Percentiles rank a stretch among this genome's conserved stretches.
phyloP scores from a whole-genome alignment of 2,797 vertebrate genomes.

The Alosa sapidissima region DNA sequence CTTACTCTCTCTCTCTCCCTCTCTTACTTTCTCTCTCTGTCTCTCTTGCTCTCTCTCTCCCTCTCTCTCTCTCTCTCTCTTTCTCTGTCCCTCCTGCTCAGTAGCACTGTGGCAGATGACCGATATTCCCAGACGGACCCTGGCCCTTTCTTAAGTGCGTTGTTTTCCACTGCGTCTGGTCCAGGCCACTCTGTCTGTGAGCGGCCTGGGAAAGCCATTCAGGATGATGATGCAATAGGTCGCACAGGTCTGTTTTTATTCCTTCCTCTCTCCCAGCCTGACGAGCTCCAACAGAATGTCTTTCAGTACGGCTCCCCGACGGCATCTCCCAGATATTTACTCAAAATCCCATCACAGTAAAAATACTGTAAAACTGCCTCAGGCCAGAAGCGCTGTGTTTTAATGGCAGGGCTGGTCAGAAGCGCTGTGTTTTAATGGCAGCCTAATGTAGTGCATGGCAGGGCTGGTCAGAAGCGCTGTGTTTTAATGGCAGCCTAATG shows the following conservation, averaged over 20 bases:
- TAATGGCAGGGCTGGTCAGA: too few species aligned
- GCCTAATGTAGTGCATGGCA: too few species aligned
- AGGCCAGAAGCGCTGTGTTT: too few species aligned
- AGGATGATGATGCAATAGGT: not conserved
- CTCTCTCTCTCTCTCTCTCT: not conserved
- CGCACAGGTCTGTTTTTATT: not conserved
- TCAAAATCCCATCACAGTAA: not conserved
- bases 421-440: too few species aligned
- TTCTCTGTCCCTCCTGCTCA: not conserved
- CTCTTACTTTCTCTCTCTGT: not conserved
- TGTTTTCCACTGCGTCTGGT: constrained; percentile 2
- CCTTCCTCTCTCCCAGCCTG: not conserved
- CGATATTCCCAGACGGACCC: constrained; percentile 1
- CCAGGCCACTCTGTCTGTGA: not conserved
- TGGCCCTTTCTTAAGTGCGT: not conserved
- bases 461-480: not conserved
- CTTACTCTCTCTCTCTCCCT: not conserved
- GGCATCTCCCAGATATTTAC: too few species aligned
- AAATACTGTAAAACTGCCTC: too few species aligned
- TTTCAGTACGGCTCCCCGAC: too few species aligned
- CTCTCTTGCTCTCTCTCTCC: not conserved
- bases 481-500: too few species aligned
- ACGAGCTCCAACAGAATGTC: too few species aligned
- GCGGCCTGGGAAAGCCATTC: not conserved
- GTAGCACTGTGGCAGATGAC: not conserved